Evolutionary conservation across 2,113 vertebrate genomes (phyloP).

Genomic region (Dolichotis patagonum): DNA sequence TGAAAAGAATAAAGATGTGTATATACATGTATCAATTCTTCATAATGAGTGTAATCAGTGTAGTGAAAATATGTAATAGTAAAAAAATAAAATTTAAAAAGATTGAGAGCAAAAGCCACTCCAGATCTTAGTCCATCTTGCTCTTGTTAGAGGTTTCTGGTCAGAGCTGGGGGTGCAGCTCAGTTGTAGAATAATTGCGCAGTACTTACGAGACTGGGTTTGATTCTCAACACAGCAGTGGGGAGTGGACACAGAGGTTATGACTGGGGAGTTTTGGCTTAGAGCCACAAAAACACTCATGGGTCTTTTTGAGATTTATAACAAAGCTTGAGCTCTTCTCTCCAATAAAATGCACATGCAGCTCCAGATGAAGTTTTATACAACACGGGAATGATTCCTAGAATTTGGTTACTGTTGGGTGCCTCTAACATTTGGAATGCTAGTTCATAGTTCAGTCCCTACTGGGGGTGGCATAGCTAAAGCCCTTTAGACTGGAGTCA

Average conservation of each 20-base stretch:
- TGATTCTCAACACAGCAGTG: background rate
- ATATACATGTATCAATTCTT: too few relatives aligned
- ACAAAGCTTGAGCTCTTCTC: background rate
- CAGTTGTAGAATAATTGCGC: background rate
- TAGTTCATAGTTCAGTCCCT: background rate
- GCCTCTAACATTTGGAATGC: conserved; percentile 18
- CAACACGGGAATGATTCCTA: background rate
- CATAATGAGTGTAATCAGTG: too few relatives aligned
- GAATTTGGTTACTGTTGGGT: background rate
- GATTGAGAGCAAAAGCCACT: background rate
- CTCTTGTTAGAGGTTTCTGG: background rate
- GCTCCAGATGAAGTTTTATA: background rate
- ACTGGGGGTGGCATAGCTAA: background rate
- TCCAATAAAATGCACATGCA: background rate
- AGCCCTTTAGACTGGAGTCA: background rate
- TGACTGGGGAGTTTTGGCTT: background rate
- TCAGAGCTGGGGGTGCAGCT: background rate
- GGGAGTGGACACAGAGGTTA: background rate
- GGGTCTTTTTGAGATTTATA: background rate
- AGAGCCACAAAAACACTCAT: background rate
- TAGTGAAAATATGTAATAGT: too few relatives aligned
- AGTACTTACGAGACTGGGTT: background rate
- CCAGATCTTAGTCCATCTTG: background rate
- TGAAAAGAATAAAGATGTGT: too few relatives aligned
- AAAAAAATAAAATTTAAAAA: background rate